These are phyloP conservation scores for Dipodomys stephensi DNA, from an alignment of 2,113 vertebrate species.

Conservation along the genomic window DNA sequence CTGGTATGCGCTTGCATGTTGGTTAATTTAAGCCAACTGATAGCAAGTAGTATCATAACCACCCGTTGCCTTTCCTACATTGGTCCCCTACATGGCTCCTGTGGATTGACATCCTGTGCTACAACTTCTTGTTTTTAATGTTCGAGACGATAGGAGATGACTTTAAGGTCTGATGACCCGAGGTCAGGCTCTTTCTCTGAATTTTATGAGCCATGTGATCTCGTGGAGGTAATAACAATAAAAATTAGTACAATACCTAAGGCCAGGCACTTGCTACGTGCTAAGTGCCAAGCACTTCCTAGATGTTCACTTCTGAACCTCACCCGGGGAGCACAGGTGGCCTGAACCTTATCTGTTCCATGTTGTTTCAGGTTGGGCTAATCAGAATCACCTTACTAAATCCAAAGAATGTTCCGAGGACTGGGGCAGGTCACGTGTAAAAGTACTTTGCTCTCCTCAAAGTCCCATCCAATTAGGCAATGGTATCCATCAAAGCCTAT, in stretches of 20 bases:
- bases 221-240: neutral
- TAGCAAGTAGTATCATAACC: neutral
- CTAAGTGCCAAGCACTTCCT: neutral
- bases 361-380: rapidly evolving
- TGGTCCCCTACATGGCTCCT: neutral
- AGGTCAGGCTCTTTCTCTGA: neutral
- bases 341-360: neutral
- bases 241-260: neutral
- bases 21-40: rapidly evolving
- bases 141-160: neutral
- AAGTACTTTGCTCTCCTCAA: neutral
- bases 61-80: neutral
- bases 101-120: neutral
- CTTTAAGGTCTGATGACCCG: neutral
- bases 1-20: rapidly evolving
- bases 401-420: neutral
- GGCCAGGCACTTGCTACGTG: neutral
- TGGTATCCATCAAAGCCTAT: neutral
- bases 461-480: rapidly evolving
- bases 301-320: neutral
- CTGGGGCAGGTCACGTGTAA: neutral
- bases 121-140: neutral
- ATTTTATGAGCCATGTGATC: slow-evolving; percentile 6
- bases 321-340: neutral
- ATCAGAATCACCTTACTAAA: neutral